A percentile compares a stretch with the other conserved stretches of the same genome.
These are phyloP conservation scores for Trichoplusia ni DNA, from an alignment of 1,140 invertebrate species.

Conservation along the genomic window DNA sequence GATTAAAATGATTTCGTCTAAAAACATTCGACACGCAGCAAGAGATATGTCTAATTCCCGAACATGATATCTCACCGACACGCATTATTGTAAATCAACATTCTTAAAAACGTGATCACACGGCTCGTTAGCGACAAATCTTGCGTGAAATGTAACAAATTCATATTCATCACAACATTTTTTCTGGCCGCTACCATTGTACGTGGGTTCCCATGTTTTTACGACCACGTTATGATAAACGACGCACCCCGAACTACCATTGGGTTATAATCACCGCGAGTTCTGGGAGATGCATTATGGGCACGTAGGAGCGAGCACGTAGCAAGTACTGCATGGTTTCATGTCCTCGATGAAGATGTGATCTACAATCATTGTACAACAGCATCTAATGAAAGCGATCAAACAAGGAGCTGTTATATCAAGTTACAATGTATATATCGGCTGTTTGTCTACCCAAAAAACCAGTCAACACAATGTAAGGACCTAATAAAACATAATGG, in stretches of 20 bases:
- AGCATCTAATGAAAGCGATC: neutral
- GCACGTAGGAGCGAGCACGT: conserved; percentile 56
- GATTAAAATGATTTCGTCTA: too few species aligned
- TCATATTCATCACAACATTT: conserved; percentile 36
- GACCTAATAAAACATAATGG: conserved; percentile 12
- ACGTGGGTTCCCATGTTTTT: conserved; percentile 60
- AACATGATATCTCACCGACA: neutral
- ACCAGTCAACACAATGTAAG: neutral
- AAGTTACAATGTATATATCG: neutral
- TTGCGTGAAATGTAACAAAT: conserved; percentile 62
- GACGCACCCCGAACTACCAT: conserved; percentile 44
- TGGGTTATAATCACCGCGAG: conserved; percentile 37
- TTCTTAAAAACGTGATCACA: conserved; percentile 11
- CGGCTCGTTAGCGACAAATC: conserved; percentile 28
- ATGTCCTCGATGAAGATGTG: conserved; percentile 27
- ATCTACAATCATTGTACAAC: conserved; percentile 4
- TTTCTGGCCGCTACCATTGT: conserved; percentile 35
- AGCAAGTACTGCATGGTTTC: conserved; percentile 29
- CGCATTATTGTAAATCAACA: conserved; percentile 15
- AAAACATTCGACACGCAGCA: neutral
- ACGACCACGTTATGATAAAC: conserved; percentile 53
- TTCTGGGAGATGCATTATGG: conserved; percentile 59
- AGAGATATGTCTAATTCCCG: neutral
- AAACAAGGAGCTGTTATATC: neutral
- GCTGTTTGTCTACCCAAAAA: conserved; percentile 2